A percentile compares a stretch with the other conserved stretches of the same genome.
Evolutionary conservation across 2,888 invertebrate genomes (phyloP).

Genomic region (Thereva unica): DNA sequence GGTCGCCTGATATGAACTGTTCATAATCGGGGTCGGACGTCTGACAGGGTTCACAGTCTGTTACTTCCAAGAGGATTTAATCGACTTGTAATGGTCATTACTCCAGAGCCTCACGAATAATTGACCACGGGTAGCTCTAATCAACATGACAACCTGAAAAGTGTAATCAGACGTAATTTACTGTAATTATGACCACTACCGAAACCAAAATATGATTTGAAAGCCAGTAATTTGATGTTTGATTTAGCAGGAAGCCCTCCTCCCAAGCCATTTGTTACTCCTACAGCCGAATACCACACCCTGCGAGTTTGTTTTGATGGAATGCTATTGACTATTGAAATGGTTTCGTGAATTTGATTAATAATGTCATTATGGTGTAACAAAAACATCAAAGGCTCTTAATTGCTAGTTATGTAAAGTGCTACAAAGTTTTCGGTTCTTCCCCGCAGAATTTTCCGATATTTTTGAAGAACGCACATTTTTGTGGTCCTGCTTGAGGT

Average conservation of each 20-base stretch:
- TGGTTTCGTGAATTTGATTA: no score
- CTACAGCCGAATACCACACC: no score
- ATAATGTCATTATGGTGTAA: no score
- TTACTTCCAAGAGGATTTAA: slow-evolving; percentile 25
- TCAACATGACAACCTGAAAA: slow-evolving; percentile 21
- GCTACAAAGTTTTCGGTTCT: no score
- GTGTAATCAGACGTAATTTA: slow-evolving; percentile 39
- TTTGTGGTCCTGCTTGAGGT: no score
- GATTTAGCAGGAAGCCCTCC: slow-evolving; percentile 13
- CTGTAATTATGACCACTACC: slow-evolving; percentile 37
- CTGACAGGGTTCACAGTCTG: slow-evolving; percentile 27
- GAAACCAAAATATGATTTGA: slow-evolving; percentile 34
- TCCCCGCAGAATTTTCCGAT: no score
- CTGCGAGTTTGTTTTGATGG: no score
- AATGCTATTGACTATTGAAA: no score
- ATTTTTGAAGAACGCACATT: no score
- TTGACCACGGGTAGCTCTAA: slow-evolving; percentile 25
- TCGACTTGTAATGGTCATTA: slow-evolving; percentile 21
- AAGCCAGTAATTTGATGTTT: slow-evolving; percentile 35
- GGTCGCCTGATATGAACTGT: slow-evolving; percentile 25
- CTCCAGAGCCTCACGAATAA: slow-evolving; percentile 24
- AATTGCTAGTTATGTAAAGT: no score
- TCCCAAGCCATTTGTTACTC: no score
- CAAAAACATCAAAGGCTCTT: no score
- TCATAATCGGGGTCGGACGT: slow-evolving; percentile 21